Evolutionary conservation across 2,113 vertebrate species (phyloP), one percentile per base, ranked within the genome.

Genomic region (Illadopsis cleaveri): DNA sequence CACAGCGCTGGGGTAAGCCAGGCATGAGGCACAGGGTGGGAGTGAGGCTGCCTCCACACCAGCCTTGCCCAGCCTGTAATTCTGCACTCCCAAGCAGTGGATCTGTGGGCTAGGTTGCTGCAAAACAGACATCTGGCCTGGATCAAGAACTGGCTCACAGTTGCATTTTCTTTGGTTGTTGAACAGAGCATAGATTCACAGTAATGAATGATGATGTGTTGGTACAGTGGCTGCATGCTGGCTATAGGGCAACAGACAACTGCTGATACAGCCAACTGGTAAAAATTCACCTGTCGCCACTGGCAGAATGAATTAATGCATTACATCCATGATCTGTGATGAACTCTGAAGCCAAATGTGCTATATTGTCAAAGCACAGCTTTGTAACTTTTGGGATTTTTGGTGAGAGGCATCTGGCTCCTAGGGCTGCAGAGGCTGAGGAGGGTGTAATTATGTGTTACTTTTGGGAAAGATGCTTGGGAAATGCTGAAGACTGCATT

Each of bases 401-500:
- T 83, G 33, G 51, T 84, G 24, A 89, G 70, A 89, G 12, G 9
- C 11, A 13, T 28, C 33, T 8, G 50, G 53, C 44, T 80, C 28
- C 31, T 37, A 18, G 27, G 68, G 68, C 50, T 78, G 77, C 54
- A 42, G 83, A 50, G 86, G 25, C 64, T 73, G 56, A 70, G 75
- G n/a, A 83, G 23, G 38, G 13, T 78, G 56, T 61, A 57, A 38
- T 58, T 73, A 21, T 11, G 3, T 3, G 23, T 50, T 70, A 12
- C 0, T 0, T 81, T 81, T 86, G 76, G 66, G 83, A 58, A 89
- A 60, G 81, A 42, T 81, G 64, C 80, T 94, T 62, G 72, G 64
- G 68, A 86, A 92, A 22, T 38, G 60, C 89, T 73, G 80, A 94
- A 81, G 60, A 57, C 93, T 95, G 93, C 89, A 84, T 62, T 96